Percentiles rank a stretch among this genome's conserved stretches.
These are phyloP conservation scores for Gambusia holbrooki DNA, from an alignment of 2,113 vertebrate genomes.

Conservation along the genomic window DNA sequence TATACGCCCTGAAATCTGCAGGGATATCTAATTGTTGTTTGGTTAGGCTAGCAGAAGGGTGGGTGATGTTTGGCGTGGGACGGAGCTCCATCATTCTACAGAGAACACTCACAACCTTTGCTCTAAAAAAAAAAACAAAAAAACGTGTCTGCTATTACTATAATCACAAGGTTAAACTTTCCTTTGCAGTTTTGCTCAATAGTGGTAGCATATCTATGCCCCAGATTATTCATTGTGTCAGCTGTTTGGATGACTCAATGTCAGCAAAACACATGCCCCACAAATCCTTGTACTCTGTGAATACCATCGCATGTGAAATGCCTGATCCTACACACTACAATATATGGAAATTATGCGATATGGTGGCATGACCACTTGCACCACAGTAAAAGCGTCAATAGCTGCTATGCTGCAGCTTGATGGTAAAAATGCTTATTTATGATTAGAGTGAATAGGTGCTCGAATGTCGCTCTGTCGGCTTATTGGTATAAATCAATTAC, in stretches of 20 bases:
- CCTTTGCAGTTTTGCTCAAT: slow-evolving; percentile 4
- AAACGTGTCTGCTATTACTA: slow-evolving; percentile 3
- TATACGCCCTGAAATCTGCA: not conserved
- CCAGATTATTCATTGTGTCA: slow-evolving; percentile 53
- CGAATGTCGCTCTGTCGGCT: not conserved
- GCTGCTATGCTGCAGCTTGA: not conserved
- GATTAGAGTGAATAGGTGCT: too few species aligned
- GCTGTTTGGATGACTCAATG: slow-evolving; percentile 61
- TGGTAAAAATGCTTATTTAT: not conserved
- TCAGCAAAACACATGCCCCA: slow-evolving; percentile 21
- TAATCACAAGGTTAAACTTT: slow-evolving; percentile 43
- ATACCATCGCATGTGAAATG: not conserved
- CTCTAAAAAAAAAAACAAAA: slow-evolving; percentile 61
- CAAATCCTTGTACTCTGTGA: slow-evolving; percentile 4
- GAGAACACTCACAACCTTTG: slow-evolving; percentile 62
- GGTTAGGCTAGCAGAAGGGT: slow-evolving; percentile 26
- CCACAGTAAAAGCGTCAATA: not conserved
- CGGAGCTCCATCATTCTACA: slow-evolving; percentile 51
- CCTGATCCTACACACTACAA: not conserved
- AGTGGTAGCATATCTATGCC: slow-evolving; percentile 29
- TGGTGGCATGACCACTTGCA: not conserved
- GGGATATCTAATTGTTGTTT: slow-evolving; percentile 39
- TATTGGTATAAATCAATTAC: slow-evolving; percentile 13
- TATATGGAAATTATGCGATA: not conserved
- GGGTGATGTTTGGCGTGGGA: slow-evolving; percentile 59